Evolutionary conservation across 1,140 invertebrate species (phyloP).

Genomic region (Lithobius niger): DNA sequence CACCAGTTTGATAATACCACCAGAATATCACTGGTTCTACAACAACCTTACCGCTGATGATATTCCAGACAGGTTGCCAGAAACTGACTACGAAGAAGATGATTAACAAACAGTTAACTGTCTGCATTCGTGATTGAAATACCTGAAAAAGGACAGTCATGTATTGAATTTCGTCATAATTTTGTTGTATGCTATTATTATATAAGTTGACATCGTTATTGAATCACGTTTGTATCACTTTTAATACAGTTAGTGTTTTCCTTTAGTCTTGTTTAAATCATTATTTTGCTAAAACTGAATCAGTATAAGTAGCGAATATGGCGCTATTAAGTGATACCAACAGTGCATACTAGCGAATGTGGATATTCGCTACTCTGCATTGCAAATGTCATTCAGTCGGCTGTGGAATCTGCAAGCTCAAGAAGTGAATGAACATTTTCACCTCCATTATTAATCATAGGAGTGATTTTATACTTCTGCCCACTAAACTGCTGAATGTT

Average conservation of each 20-base stretch:
- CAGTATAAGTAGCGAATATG: no score
- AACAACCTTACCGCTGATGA: background rate
- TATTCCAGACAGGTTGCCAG: background rate
- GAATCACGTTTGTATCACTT: background rate
- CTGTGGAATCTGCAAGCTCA: background rate
- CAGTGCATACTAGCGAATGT: no score
- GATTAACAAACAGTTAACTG: background rate
- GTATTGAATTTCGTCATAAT: background rate
- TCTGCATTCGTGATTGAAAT: background rate
- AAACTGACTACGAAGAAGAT: background rate
- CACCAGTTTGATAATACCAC: background rate
- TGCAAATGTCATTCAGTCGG: background rate
- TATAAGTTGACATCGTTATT: background rate
- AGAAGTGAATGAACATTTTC: background rate
- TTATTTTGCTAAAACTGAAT: background rate
- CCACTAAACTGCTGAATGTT: background rate
- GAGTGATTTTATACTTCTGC: background rate
- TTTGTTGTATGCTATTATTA: background rate
- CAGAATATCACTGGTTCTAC: background rate
- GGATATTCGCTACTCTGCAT: background rate
- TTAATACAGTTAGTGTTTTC: background rate
- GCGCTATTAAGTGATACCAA: no score
- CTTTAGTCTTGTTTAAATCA: background rate
- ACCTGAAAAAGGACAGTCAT: background rate
- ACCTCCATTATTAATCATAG: background rate